phyloP scores from a whole-genome alignment of 1,140 invertebrate genomes.

The Globodera rostochiensis region DNA sequence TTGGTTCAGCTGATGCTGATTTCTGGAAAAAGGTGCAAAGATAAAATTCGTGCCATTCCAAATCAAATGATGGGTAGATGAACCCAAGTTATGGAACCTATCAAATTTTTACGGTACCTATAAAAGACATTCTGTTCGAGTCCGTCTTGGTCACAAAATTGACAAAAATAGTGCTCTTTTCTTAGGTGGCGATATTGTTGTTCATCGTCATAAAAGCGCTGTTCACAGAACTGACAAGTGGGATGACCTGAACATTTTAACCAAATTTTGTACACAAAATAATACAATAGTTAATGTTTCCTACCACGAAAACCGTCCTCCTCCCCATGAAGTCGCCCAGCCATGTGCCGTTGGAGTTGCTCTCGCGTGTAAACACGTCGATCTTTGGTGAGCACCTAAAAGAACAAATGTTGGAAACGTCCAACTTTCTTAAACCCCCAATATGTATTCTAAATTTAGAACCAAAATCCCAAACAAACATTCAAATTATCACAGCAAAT shows the following conservation, averaged over 20 bases:
- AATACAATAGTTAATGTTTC: background rate
- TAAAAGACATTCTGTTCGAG: slow-evolving; percentile 55
- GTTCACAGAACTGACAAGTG: slow-evolving; percentile 54
- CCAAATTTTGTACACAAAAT: background rate
- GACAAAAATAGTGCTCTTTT: slow-evolving; percentile 60
- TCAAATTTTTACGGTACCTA: slow-evolving; percentile 21
- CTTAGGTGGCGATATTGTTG: slow-evolving; percentile 56
- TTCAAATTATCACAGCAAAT: slow-evolving; percentile 60
- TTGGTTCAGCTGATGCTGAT: slow-evolving; percentile 46
- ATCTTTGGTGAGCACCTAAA: slow-evolving; percentile 45
- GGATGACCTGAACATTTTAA: slow-evolving; percentile 48
- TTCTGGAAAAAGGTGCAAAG: slow-evolving; percentile 32
- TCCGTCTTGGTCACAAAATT: slow-evolving; percentile 58
- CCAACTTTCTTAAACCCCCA: slow-evolving; percentile 14
- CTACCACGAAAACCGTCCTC: slow-evolving; percentile 43
- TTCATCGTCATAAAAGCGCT: slow-evolving; percentile 60
- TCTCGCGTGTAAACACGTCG: slow-evolving; percentile 51
- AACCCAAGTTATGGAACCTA: too few species aligned
- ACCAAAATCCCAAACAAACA: slow-evolving; percentile 37
- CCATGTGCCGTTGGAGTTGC: slow-evolving; percentile 49
- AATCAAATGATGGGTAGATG: background rate
- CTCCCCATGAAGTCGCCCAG: slow-evolving; percentile 38
- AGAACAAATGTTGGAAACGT: background rate
- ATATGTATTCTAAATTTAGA: background rate
- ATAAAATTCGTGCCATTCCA: background rate